These are phyloP conservation scores for Thereva nobilitata DNA, from an alignment of 2,888 invertebrate species.

Conservation along the genomic window DNA sequence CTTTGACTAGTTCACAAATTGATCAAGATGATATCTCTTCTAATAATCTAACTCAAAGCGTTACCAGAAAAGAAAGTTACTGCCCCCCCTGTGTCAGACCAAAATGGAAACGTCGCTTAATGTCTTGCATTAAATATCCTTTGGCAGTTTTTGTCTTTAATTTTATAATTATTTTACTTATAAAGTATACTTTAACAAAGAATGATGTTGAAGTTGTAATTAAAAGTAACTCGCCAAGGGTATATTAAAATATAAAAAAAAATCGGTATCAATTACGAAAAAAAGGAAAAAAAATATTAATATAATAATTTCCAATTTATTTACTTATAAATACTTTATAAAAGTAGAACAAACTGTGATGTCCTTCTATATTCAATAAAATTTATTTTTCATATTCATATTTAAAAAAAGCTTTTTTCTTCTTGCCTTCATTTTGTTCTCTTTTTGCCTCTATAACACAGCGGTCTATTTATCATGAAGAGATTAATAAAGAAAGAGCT, in stretches of 20 bases:
- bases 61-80: not conserved
- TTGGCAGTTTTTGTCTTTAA: conserved; percentile 47
- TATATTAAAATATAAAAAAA: conserved; percentile 44
- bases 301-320: not conserved
- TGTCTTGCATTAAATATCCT: conserved; percentile 49
- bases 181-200: conserved; percentile 47
- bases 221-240: conserved; percentile 47
- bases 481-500: conserved; percentile 54
- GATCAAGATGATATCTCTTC: conserved; percentile 10
- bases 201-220: conserved; percentile 49
- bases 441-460: conserved; percentile 38
- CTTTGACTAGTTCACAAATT: conserved; percentile 3
- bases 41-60: conserved; percentile 12
- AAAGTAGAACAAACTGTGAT: conserved; percentile 44
- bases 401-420: conserved; percentile 29
- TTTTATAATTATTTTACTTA: conserved; percentile 45
- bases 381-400: conserved; percentile 19
- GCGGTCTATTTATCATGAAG: conserved; percentile 56
- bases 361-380: conserved; percentile 27
- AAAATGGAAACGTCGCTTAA: conserved; percentile 45
- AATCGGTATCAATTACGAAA: not conserved
- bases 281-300: not conserved
- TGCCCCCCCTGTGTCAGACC: conserved; percentile 4
- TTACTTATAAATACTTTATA: conserved; percentile 38
- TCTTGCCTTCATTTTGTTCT: not conserved